phyloP scores from a whole-genome alignment of 2,888 invertebrate species.

The Melipona beecheii region DNA sequence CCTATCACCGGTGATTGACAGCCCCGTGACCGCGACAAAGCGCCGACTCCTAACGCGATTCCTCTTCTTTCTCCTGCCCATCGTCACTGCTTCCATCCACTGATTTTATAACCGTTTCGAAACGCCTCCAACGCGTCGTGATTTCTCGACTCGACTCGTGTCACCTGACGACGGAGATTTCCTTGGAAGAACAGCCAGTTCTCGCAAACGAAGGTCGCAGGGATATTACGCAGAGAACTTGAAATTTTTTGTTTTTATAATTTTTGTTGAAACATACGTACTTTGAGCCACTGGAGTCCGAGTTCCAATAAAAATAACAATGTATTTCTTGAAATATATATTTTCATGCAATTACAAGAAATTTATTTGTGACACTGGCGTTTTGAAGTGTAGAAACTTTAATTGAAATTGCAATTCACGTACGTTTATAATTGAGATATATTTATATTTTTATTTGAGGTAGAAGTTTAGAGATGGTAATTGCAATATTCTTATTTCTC shows the following conservation, averaged over 20 bases:
- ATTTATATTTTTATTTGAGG: too few relatives aligned
- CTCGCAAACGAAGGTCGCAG: background rate
- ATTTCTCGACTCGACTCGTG: background rate
- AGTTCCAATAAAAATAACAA: too few relatives aligned
- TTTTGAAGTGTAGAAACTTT: too few relatives aligned
- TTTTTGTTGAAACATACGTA: background rate
- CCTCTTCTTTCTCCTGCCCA: constrained; percentile 26
- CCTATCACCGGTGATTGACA: constrained; percentile 83
- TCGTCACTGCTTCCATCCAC: constrained; percentile 4
- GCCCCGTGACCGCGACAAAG: constrained; percentile 83
- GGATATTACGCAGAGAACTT: background rate
- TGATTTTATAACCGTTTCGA: constrained; percentile 12
- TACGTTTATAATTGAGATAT: too few relatives aligned
- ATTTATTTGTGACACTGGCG: too few relatives aligned
- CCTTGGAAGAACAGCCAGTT: background rate
- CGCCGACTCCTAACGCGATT: constrained; percentile 76
- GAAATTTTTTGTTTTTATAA: background rate
- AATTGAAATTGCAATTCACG: too few relatives aligned
- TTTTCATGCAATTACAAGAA: too few relatives aligned
- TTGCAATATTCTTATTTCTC: too few relatives aligned
- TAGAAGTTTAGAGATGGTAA: too few relatives aligned
- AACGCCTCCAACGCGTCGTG: background rate
- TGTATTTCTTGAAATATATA: too few relatives aligned
- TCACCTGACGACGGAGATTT: background rate
- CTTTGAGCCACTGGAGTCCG: too few relatives aligned